phyloP scores from a whole-genome alignment of 2,888 invertebrate genomes.

The Oligia strigilis region DNA sequence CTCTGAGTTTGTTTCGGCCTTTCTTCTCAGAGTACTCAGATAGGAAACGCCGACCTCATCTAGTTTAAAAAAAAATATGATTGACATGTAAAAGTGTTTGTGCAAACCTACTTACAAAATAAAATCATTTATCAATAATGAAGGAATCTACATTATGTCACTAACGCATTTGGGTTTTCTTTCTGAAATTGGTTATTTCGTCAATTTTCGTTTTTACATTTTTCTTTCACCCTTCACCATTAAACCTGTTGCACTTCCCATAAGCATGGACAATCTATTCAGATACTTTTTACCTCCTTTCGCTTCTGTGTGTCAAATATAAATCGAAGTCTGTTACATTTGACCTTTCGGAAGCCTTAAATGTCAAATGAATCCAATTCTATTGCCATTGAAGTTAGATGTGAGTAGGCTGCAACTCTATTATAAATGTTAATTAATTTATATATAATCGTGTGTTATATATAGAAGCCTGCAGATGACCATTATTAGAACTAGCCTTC shows the following conservation, averaged over 20 bases:
- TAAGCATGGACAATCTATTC: neutral
- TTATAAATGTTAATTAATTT: constrained; percentile 45
- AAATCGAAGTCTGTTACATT: constrained; percentile 10
- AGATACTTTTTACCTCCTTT: constrained; percentile 22
- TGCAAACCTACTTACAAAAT: no score
- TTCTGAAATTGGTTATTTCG: neutral
- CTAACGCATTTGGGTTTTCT: neutral
- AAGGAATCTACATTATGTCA: neutral
- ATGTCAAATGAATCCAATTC: constrained; percentile 44
- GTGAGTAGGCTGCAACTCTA: constrained; percentile 43
- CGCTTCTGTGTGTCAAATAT: constrained; percentile 28
- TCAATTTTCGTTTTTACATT: neutral
- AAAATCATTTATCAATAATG: neutral
- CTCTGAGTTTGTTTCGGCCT: no score
- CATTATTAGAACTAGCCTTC: constrained; percentile 1
- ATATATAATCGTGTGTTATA: neutral
- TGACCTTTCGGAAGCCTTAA: constrained; percentile 42
- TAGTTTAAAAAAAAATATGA: no score
- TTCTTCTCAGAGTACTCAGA: no score
- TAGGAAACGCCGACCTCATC: no score
- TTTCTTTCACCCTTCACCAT: neutral
- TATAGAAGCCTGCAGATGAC: constrained; percentile 3
- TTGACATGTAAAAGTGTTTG: no score
- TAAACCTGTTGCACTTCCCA: neutral
- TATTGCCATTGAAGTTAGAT: constrained; percentile 27